Evolutionary conservation across 37 sponge, comb jelly and placozoan species (phyloP).

Genomic region (Ephydatia muelleri): DNA sequence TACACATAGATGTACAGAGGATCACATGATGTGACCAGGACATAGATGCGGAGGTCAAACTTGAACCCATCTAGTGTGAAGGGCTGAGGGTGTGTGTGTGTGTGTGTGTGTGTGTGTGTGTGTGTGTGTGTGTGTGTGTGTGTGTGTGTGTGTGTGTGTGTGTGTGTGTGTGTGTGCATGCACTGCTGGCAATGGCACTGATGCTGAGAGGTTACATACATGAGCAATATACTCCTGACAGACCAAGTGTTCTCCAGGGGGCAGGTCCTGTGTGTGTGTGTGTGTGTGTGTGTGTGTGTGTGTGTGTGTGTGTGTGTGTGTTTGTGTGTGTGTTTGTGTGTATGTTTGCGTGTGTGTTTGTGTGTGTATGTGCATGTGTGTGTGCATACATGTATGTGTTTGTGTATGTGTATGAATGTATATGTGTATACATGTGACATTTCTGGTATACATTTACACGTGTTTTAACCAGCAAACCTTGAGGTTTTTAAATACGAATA

Average conservation of each 20-base stretch:
- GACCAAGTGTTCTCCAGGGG: constrained; percentile 84
- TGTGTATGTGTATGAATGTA: background rate
- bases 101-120: background rate
- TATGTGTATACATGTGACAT: background rate
- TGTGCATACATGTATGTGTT: background rate
- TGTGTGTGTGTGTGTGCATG: constrained; percentile 9
- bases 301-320: background rate
- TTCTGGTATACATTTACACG: background rate
- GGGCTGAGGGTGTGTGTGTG: constrained; percentile 74
- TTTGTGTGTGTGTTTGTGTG: background rate
- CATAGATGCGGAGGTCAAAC: constrained; percentile 97
- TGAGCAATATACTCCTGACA: constrained; percentile 94
- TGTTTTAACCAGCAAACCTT: constrained; percentile 53
- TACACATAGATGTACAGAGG: constrained; percentile 94
- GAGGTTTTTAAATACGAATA: constrained; percentile 80
- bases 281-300: constrained; percentile 3
- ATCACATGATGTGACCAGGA: constrained; percentile 96
- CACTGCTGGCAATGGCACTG: background rate
- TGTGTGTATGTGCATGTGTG: background rate
- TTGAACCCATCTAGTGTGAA: constrained; percentile 94
- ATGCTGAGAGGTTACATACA: constrained; percentile 36
- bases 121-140: constrained; percentile 8
- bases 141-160: constrained; percentile 16
- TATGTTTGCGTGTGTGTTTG: background rate
- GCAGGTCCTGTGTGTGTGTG: constrained; percentile 65